Percentiles rank a stretch among this genome's conserved stretches.
These are phyloP conservation scores for Drosophila rufa DNA, from an alignment of 1,140 invertebrate species.

Conservation along the genomic window DNA sequence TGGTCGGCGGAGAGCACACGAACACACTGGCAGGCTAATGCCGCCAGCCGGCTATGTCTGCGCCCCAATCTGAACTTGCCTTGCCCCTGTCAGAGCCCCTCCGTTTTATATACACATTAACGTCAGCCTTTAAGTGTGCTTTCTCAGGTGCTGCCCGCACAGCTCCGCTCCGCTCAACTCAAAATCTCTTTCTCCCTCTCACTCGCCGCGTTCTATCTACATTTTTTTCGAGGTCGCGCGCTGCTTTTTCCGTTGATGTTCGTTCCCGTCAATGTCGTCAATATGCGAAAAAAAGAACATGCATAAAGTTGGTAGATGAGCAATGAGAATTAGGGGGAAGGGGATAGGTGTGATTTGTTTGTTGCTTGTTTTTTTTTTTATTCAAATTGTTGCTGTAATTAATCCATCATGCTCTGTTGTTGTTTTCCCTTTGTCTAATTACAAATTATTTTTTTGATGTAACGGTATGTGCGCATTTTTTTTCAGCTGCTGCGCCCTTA, in stretches of 20 bases:
- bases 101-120: constrained; percentile 55
- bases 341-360: constrained; percentile 37
- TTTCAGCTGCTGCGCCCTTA: constrained; percentile 51
- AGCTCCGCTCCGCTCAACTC: neutral
- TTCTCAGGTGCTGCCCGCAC: constrained; percentile 70
- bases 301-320: constrained; percentile 39
- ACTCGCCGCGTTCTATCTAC: constrained; percentile 61
- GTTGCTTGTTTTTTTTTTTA: constrained; percentile 26
- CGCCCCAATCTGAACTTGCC: constrained; percentile 57
- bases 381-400: constrained; percentile 38
- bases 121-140: constrained; percentile 77
- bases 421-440: constrained; percentile 61
- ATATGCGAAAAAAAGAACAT: constrained; percentile 54
- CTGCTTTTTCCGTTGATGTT: constrained; percentile 61
- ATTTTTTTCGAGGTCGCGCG: constrained; percentile 75
- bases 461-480: constrained; percentile 70
- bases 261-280: constrained; percentile 71
- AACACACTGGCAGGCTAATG: constrained; percentile 19
- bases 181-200: constrained; percentile 4
- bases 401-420: constrained; percentile 34
- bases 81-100: constrained; percentile 1
- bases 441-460: constrained; percentile 41
- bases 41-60: constrained; percentile 72
- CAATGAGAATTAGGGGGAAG: constrained; percentile 2
- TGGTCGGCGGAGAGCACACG: constrained; percentile 16